These are phyloP conservation scores for Paraplagusia blochii DNA, from an alignment of 2,113 vertebrate genomes.

Conservation along the genomic window DNA sequence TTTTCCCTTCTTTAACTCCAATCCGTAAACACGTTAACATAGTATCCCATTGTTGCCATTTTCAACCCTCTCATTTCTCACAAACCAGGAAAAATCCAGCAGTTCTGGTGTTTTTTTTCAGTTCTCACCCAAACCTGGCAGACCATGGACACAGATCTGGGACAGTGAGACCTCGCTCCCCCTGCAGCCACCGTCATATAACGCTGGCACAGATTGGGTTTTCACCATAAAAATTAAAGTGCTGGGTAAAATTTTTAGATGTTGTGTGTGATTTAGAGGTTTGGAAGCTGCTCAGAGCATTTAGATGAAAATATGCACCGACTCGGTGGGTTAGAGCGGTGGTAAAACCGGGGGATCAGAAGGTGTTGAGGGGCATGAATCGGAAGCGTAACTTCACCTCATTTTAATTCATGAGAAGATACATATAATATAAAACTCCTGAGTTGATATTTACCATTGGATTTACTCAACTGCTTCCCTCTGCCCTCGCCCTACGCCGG, in stretches of 20 bases:
- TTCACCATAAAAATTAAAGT: conserved; percentile 14
- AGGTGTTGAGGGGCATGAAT: background rate
- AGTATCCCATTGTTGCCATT: too few relatives aligned
- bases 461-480: background rate
- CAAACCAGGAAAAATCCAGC: background rate
- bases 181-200: background rate
- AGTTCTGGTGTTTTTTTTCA: background rate
- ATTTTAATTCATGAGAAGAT: conserved; percentile 1
- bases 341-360: background rate
- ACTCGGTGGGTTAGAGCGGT: background rate
- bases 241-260: conserved; percentile 9
- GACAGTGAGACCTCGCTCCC: conserved; percentile 1
- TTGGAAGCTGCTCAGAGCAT: conserved; percentile 16
- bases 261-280: conserved; percentile 11
- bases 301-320: conserved; percentile 18
- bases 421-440: background rate
- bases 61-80: background rate
- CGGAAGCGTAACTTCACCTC: conserved; percentile 1
- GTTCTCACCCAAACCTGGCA: conserved; percentile 1
- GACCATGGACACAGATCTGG: conserved; percentile 3
- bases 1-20: too few relatives aligned
- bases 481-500: background rate
- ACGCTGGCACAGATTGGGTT: conserved; percentile 5
- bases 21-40: too few relatives aligned
- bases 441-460: conserved; percentile 7